phyloP scores from a whole-genome alignment of 2,113 vertebrate genomes.

The Thamnophis sirtalis region DNA sequence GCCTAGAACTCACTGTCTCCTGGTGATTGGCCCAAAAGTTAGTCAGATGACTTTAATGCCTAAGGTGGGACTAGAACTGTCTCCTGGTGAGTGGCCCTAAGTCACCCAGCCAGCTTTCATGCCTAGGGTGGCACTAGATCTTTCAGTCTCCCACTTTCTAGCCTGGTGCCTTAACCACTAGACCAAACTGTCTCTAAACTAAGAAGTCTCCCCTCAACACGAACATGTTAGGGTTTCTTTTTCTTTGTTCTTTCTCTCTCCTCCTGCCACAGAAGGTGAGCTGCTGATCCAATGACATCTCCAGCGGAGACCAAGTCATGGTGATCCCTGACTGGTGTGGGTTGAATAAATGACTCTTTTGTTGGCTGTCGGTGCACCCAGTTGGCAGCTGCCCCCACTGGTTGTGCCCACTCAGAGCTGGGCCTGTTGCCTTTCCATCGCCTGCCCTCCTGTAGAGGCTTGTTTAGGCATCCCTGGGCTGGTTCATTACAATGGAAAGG shows the following conservation, averaged over 20 bases:
- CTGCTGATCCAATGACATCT: constrained; percentile 16
- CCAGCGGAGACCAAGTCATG: constrained; percentile 33
- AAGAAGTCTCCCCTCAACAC: constrained; percentile 25
- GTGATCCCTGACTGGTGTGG: background rate
- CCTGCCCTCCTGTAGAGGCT: background rate
- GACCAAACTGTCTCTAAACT: background rate
- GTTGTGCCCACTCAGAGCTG: background rate
- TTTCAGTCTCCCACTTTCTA: background rate
- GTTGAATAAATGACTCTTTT: constrained; percentile 28
- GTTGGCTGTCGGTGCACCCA: background rate
- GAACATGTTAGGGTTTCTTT: background rate
- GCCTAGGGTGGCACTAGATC: background rate
- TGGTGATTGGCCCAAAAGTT: too few relatives aligned
- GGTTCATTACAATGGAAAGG: background rate
- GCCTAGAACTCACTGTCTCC: too few relatives aligned
- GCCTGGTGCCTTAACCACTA: background rate
- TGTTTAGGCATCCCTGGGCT: constrained; percentile 3
- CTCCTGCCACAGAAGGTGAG: background rate
- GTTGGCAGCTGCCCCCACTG: too few relatives aligned
- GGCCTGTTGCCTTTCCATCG: background rate
- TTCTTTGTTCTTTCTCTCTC: background rate
- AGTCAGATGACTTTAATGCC: too few relatives aligned
- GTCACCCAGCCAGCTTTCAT: background rate
- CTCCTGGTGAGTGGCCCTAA: background rate
- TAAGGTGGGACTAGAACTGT: background rate